These are phyloP conservation scores for Timandra comae DNA, from an alignment of 2,888 invertebrate species.

Conservation along the genomic window DNA sequence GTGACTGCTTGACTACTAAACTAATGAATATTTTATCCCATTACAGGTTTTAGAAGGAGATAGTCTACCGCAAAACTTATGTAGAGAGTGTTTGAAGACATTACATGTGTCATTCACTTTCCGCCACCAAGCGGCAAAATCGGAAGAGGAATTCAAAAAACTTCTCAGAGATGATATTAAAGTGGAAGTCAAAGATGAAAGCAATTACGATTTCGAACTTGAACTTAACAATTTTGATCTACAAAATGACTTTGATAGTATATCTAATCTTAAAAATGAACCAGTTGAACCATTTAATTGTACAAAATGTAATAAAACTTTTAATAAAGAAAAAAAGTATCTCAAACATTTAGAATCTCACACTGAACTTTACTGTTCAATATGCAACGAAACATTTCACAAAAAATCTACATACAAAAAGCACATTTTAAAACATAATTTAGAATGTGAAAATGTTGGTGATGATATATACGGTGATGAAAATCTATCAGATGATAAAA, in stretches of 20 bases:
- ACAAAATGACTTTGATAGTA: conserved; percentile 14
- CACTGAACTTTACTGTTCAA: conserved; percentile 32
- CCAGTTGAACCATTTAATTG: conserved; percentile 39
- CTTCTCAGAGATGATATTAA: conserved; percentile 34
- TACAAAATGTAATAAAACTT: conserved; percentile 62
- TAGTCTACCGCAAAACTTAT: conserved; percentile 78
- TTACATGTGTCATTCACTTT: conserved; percentile 66
- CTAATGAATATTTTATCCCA: conserved; percentile 1
- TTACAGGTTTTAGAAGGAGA: conserved; percentile 64
- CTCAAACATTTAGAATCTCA: conserved; percentile 65
- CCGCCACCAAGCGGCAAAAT: conserved; percentile 43
- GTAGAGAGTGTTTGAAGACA: conserved; percentile 69
- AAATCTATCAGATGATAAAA: conserved; percentile 27
- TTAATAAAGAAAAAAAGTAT: conserved; percentile 59
- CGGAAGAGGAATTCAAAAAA: conserved; percentile 46
- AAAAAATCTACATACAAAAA: conserved; percentile 40
- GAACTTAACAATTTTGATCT: too few species aligned
- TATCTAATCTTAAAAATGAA: conserved; percentile 28
- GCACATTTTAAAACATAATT: conserved; percentile 46
- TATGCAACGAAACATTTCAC: conserved; percentile 46
- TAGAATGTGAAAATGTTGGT: conserved; percentile 27
- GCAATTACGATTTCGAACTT: conserved; percentile 9
- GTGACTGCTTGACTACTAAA: too few species aligned
- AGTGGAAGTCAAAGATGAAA: conserved; percentile 35
- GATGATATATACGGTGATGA: conserved; percentile 24